Percentiles rank a stretch among this genome's conserved stretches.
These are phyloP conservation scores for Hipparchia sbordonii DNA, from an alignment of 2,888 invertebrate species.

Conservation along the genomic window DNA sequence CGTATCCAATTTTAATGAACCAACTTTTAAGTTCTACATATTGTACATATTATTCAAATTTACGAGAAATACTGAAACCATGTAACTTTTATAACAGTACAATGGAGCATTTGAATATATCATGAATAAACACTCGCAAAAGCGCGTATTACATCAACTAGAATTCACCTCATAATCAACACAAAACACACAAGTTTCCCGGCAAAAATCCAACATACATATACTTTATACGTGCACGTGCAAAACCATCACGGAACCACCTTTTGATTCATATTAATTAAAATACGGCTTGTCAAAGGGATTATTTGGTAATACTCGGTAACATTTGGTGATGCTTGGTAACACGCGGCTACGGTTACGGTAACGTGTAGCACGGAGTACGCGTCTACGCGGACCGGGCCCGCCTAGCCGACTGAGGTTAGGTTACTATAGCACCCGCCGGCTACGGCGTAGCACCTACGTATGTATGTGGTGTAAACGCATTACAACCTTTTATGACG, in stretches of 20 bases:
- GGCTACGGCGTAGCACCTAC: conserved; percentile 62
- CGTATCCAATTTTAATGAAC: background rate
- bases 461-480: conserved; percentile 41
- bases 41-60: background rate
- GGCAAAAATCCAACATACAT: conserved; percentile 43
- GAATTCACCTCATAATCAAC: conserved; percentile 23
- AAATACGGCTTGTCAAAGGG: conserved; percentile 52
- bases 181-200: conserved; percentile 41
- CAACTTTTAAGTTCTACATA: background rate
- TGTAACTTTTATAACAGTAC: background rate
- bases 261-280: conserved; percentile 62
- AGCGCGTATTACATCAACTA: conserved; percentile 16
- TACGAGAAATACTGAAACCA: background rate
- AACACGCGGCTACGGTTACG: conserved; percentile 32
- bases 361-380: conserved; percentile 43
- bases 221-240: conserved; percentile 44
- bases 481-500: conserved; percentile 42
- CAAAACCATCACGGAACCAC: conserved; percentile 42
- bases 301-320: conserved; percentile 45
- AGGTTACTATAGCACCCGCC: conserved; percentile 77
- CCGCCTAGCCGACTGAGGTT: conserved; percentile 72
- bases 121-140: background rate
- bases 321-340: conserved; percentile 20
- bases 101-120: background rate
- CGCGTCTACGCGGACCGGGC: conserved; percentile 69